phyloP scores from a whole-genome alignment of 1,140 invertebrate species.

The Caenorhabditis remanei region DNA sequence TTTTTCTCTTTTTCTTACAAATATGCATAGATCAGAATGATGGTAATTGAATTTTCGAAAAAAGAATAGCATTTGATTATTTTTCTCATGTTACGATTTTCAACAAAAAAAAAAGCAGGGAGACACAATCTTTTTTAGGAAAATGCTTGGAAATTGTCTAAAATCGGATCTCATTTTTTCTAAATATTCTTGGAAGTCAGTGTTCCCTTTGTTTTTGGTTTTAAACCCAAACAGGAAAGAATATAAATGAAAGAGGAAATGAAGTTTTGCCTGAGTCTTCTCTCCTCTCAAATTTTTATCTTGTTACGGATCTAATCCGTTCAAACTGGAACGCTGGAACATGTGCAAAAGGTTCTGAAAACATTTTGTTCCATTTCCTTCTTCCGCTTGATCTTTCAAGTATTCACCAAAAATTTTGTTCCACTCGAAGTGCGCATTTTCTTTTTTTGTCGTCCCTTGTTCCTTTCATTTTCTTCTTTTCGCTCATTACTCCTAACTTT shows the following conservation, averaged over 20 bases:
- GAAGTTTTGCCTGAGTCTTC: neutral
- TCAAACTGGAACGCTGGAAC: conserved; percentile 5
- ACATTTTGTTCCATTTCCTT: neutral
- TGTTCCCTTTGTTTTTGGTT: neutral
- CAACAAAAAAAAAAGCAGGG: neutral
- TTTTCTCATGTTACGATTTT: neutral
- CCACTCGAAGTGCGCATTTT: conserved; percentile 19
- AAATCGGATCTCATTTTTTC: neutral
- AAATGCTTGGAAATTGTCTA: conserved; percentile 5
- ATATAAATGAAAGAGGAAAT: neutral
- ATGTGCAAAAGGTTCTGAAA: neutral
- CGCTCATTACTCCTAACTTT: neutral
- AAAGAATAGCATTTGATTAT: neutral
- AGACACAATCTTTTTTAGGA: neutral
- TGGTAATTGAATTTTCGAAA: neutral
- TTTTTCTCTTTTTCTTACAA: neutral
- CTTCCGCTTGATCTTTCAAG: conserved; percentile 14
- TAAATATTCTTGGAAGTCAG: neutral
- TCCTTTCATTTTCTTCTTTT: neutral
- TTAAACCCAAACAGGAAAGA: neutral
- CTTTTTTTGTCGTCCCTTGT: neutral
- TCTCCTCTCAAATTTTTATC: neutral
- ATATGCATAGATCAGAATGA: neutral
- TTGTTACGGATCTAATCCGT: neutral
- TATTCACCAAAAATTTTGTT: neutral